Conservation (phyloP, 2,113 vertebrate genomes). For the Cnemophilus loriae region DNA sequence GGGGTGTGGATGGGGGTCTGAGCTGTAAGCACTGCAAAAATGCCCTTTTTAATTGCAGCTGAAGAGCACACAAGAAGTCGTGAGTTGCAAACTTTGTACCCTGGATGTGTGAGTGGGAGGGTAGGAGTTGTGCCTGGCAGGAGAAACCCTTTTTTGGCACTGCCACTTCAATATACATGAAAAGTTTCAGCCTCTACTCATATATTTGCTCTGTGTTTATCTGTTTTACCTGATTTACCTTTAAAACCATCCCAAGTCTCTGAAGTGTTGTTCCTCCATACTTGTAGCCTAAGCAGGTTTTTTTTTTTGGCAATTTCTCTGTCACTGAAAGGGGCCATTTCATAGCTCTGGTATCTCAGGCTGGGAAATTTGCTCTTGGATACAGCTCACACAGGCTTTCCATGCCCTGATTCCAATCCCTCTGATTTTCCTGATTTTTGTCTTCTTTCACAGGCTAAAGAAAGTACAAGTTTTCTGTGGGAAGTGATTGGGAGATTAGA, state of each 20-base stretch:
- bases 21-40: neutral
- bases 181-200: neutral
- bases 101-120: neutral
- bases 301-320: neutral
- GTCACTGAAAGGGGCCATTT: neutral
- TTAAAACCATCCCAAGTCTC: neutral
- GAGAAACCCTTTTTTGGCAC: neutral
- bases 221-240: neutral
- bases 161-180: neutral
- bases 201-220: neutral
- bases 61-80: neutral
- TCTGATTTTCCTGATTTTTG: neutral
- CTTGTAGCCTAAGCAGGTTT: neutral
- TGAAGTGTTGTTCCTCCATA: neutral
- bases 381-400: neutral
- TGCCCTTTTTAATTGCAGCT: neutral
- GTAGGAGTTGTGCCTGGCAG: neutral
- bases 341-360: neutral
- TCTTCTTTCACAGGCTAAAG: neutral
- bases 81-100: neutral
- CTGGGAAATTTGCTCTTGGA: neutral
- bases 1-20: neutral
- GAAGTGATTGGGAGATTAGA: constrained; percentile 36
- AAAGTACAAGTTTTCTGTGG: neutral
- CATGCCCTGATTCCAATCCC: neutral